phyloP scores from a whole-genome alignment of 2,797 vertebrate genomes.

The Semotilus atromaculatus region DNA sequence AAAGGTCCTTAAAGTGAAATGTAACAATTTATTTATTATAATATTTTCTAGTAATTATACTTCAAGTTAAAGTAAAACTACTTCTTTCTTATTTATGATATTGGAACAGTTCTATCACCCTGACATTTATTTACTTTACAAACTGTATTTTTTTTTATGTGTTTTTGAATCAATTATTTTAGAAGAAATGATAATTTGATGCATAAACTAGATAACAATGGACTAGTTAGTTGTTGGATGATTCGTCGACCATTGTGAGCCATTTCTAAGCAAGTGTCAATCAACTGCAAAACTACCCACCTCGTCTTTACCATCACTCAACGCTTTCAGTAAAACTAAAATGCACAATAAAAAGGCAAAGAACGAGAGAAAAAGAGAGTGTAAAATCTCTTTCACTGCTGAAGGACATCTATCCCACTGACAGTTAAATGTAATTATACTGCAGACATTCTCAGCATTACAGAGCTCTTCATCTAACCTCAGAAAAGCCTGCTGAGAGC shows the following conservation, averaged over 20 bases:
- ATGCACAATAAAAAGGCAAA: not conserved
- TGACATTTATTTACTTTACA: not conserved
- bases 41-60: not conserved
- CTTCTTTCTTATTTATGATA: not conserved
- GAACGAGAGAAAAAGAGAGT: not conserved
- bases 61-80: too few species aligned
- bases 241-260: not conserved
- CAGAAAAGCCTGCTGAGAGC: slow-evolving; percentile 6
- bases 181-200: not conserved
- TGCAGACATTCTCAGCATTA: not conserved
- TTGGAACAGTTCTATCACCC: not conserved
- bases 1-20: not conserved
- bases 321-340: slow-evolving; percentile 1
- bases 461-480: slow-evolving; percentile 30
- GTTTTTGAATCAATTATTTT: not conserved
- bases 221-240: not conserved
- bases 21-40: not conserved
- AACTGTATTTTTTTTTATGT: not conserved
- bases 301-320: not conserved
- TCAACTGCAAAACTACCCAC: not conserved
- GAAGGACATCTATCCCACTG: slow-evolving; percentile 31
- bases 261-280: not conserved
- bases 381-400: slow-evolving; percentile 23
- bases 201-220: not conserved
- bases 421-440: slow-evolving; percentile 33